Conservation (phyloP, 2,888 invertebrate genomes). For the Acanthosoma haemorrhoidale region DNA sequence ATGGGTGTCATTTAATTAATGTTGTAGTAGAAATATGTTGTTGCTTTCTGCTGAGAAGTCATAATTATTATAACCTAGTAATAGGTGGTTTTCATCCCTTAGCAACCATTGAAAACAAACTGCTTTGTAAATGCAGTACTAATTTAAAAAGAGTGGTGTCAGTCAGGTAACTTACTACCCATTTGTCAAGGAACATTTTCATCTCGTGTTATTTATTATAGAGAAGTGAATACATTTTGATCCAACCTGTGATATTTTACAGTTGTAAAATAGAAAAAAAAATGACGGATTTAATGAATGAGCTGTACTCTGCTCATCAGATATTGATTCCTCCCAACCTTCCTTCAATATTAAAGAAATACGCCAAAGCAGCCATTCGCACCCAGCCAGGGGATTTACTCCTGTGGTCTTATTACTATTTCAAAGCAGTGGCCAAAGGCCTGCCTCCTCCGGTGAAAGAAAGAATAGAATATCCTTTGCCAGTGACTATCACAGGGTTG, state of each 20-base stretch:
- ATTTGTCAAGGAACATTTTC: too few species aligned
- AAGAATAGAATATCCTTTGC: constrained; percentile 65
- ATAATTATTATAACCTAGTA: not conserved
- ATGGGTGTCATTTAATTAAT: too few species aligned
- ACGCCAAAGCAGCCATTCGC: constrained; percentile 84
- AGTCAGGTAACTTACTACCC: not conserved
- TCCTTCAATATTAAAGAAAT: constrained; percentile 77
- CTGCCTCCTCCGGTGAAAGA: constrained; percentile 77
- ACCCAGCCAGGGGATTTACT: constrained; percentile 84
- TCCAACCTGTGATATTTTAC: not conserved
- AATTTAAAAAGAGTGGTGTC: not conserved
- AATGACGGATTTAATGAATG: constrained; percentile 61
- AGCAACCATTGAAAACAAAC: not conserved
- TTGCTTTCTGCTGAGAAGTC: too few species aligned
- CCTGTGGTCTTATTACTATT: constrained; percentile 76
- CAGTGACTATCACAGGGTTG: constrained; percentile 64
- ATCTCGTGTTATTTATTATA: too few species aligned
- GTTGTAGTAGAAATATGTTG: too few species aligned
- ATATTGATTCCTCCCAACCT: constrained; percentile 76
- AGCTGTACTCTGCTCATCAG: constrained; percentile 75
- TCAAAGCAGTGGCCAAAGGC: constrained; percentile 68
- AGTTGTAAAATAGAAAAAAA: constrained; percentile 38
- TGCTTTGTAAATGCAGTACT: not conserved
- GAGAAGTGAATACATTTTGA: not conserved
- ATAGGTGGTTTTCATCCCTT: not conserved